Evolutionary conservation across 2,888 invertebrate genomes (phyloP), one percentile per base, ranked within the genome.

Genomic region (Dicycla oo): DNA sequence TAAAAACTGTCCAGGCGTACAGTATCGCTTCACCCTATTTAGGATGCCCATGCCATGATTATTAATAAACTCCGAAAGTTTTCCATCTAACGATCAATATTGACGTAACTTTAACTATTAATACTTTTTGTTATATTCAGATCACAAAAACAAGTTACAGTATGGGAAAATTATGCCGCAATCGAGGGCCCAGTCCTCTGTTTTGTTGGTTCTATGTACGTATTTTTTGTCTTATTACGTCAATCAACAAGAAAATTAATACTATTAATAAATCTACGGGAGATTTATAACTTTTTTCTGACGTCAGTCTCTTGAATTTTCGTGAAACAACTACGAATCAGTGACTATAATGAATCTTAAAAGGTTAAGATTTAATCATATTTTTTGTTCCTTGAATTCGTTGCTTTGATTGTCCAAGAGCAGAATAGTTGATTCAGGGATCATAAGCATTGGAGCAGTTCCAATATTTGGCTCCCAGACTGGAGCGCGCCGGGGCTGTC

Each of bases 161-260:
- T 62, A 40, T 78, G 23, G 43, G 13, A 61, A 49, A 57, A 57
- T 30, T 49, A 45, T 56, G 49, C n/a, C 11, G 26, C 45, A 11
- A 34, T 23, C 15, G 45, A 56, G 64, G 54, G 34, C 62, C 30
- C 4, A 40, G 45, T 57, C 60, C 73, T 79, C 47, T 47, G 26
- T 40, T 61, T 51, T 77, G 43, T 51, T 56, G 47, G 54, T 45
- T 23, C 49, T 56, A 13, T 20, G 11, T 49, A 13, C 23, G 11
- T 49, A 13, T 76, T 77, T 75, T 61, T 79, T 57, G 11, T 43
- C 8, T 20, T 56, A 56, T 15, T 51, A 73, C 73, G 79, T 75
- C 70, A 70, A 57, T 62, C n/a, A 30, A 15, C 10, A 38, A 45
- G 49, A 20, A 20, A 23, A 43, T 20, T 68, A 20, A 54, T n/a